Evolutionary conservation across 2,888 invertebrate genomes (phyloP).

Genomic region (Phalangium opilio): DNA sequence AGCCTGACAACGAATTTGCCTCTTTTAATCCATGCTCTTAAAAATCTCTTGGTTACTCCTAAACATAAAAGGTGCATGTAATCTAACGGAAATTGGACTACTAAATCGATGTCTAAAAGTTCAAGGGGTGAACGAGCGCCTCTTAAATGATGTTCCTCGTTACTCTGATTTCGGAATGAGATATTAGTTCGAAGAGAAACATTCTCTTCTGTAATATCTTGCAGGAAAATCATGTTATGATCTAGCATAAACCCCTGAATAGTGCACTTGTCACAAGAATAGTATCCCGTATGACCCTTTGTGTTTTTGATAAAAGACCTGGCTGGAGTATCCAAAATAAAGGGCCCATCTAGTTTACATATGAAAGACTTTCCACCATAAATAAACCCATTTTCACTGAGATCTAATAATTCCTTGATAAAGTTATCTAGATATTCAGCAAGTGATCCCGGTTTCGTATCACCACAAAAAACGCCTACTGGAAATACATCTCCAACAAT

Average conservation of each 20-base stretch:
- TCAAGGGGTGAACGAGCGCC: constrained; percentile 5
- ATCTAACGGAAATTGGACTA: constrained; percentile 24
- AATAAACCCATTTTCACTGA: no score
- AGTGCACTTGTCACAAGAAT: constrained; percentile 24
- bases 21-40: constrained; percentile 14
- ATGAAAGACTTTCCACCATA: no score
- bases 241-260: neutral
- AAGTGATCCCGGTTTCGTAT: no score
- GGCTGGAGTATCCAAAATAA: constrained; percentile 26
- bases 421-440: no score
- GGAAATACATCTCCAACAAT: no score
- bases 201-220: neutral
- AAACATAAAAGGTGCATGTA: constrained; percentile 27
- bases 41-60: constrained; percentile 22
- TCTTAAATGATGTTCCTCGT: constrained; percentile 18
- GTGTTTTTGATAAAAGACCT: constrained; percentile 22
- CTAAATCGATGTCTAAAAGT: constrained; percentile 16
- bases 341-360: neutral
- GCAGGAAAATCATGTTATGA: no score
- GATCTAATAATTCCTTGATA: no score
- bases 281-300: constrained; percentile 24
- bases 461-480: no score
- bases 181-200: constrained; percentile 12
- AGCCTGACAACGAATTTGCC: neutral
- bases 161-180: constrained; percentile 12